Evolutionary conservation across 1,140 invertebrate species (phyloP), one percentile per base, ranked within the genome.

Genomic region (Heliconius hermathena): DNA sequence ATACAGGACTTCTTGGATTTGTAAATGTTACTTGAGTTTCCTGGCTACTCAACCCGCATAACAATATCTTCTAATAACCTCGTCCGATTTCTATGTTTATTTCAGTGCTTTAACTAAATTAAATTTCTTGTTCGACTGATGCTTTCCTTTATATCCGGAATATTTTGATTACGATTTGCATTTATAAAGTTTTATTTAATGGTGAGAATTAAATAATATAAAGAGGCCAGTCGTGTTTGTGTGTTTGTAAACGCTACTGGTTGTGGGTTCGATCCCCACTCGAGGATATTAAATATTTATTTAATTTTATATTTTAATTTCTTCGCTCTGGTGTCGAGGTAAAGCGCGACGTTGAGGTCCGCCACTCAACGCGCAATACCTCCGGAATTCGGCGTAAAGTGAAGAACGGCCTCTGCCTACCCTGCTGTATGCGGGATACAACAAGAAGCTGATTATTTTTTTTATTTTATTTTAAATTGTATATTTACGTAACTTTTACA

Each of bases 1-100:
- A 46, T 57, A 29, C 76, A 72, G 66, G 76, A 77, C 76, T 77
- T 77, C 76, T 77, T 77, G 76, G 70, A 77, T 77, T 72, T 77
- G 70, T 77, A 77, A 77, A 77, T 77, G 76, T 77, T 49, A 76
- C 75, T 70, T 52, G 74, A 33, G 16, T 76, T 76, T 77, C 70
- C 76, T 36, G 46, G 70, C 60, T 77, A 77, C 76, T 72, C 76
- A 22, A 8, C 70, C 76, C 66, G 76, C 76, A 77, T 77, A 77
- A 66, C 71, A 77, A 77, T 77, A 77, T 77, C 76, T 72, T 38
- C 46, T 71, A 77, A 77, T 77, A 77, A 71, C 76, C 41, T 76
- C 70, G 29, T 29, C 70, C 46, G 41, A 72, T 72, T 77, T 72
- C 41, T 71, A 33, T 72, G 49, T 71, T 71, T 70, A 52, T 77